These are phyloP conservation scores for Meteorus cinctellus DNA, from an alignment of 2,888 invertebrate species.

Conservation along the genomic window DNA sequence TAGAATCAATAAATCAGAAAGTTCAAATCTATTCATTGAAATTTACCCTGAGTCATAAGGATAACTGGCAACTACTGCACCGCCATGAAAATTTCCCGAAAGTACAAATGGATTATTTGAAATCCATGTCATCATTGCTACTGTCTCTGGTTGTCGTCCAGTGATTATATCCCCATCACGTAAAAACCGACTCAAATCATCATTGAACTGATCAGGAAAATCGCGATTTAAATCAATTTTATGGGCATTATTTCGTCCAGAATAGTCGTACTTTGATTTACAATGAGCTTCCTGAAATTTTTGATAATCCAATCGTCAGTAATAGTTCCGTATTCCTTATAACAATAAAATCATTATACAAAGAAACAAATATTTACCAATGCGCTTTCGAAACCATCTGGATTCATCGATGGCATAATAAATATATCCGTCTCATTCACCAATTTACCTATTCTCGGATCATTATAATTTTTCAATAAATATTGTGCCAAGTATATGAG, in stretches of 20 bases:
- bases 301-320: slow-evolving; percentile 11
- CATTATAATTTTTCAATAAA: slow-evolving; percentile 85
- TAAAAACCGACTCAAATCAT: slow-evolving; percentile 64
- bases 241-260: slow-evolving; percentile 88
- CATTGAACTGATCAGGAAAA: slow-evolving; percentile 92
- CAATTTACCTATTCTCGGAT: slow-evolving; percentile 82
- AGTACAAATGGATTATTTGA: slow-evolving; percentile 90
- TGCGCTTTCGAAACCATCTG: slow-evolving; percentile 94
- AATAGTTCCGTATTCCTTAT: not conserved
- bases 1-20: not conserved
- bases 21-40: not conserved
- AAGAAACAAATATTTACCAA: slow-evolving; percentile 75
- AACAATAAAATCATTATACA: slow-evolving; percentile 12
- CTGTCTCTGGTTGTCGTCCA: slow-evolving; percentile 88
- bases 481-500: slow-evolving; percentile 89
- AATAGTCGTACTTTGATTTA: slow-evolving; percentile 79
- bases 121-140: slow-evolving; percentile 93
- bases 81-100: slow-evolving; percentile 96
- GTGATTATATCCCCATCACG: slow-evolving; percentile 75
- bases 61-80: slow-evolving; percentile 97
- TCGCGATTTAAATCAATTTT: slow-evolving; percentile 91
- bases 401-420: slow-evolving; percentile 98
- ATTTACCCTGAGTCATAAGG: slow-evolving; percentile 89
- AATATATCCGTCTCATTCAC: slow-evolving; percentile 93
- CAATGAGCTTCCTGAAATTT: slow-evolving; percentile 83